Base-by-base conservation (phyloP, 2,113 vertebrate species). In the Tapirus terrestris region DNA sequence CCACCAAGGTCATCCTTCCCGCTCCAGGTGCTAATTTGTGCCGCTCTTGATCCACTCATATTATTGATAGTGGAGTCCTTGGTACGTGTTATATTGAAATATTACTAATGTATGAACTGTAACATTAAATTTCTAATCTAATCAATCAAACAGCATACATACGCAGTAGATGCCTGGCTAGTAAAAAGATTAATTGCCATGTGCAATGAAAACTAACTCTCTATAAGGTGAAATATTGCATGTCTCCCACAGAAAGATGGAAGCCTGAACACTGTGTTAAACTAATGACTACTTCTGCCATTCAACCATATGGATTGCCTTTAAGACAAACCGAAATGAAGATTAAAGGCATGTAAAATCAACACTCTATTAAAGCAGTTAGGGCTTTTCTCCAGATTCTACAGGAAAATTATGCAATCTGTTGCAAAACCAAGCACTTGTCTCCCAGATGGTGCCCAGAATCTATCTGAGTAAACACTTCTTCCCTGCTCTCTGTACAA, bases 101-200 rank as follows among this genome's bases (percentile, higher is more conserved):
- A 99, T 99, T 99, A 98, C 98, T 98, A 99, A 99, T 99, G 98
- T 98, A 99, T 98, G 98, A 99, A 99, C 98, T 99, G 99, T 99
- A 99, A 98, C 98, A 98, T 99, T 98, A 98, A 87, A 99, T 99
- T 99, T 99, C 98, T 98, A 98, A 99, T 99, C 98, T 98, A 99
- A 99, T 99, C 99, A 99, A 99, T 99, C 99, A 99, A 98, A 93
- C 95, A 89, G 96, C 97, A 98, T 98, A 97, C 98, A 98, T 98
- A 98, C 98, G 98, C 98, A 99, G 97, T 98, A 96, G 98, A 98
- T 96, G 97, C 97, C 98, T 98, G 94, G 98, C 98, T 99, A 98
- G 98, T 98, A 98, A 98, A 98, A 98, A 99, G 99, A 99, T 99
- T 99, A 99, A 99, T 99, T 99, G 98, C 98, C 94, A 96, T 95